A percentile compares a stretch with the other conserved stretches of the same genome.
Evolutionary conservation across 2,888 invertebrate genomes (phyloP).

Genomic region (Dioctria rufipes): DNA sequence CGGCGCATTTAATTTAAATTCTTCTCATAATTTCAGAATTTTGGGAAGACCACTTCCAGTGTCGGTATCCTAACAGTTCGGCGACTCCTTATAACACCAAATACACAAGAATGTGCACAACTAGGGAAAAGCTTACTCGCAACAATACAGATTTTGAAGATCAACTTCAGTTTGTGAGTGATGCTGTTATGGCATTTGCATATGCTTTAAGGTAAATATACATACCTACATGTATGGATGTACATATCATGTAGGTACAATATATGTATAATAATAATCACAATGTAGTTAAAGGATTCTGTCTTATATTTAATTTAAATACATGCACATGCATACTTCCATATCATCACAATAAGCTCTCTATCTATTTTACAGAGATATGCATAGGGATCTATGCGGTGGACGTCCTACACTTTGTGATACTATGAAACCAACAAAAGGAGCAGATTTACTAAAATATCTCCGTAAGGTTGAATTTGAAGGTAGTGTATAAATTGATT

Average conservation of each 20-base stretch:
- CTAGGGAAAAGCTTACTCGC: constrained; percentile 80
- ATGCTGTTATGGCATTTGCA: constrained; percentile 96
- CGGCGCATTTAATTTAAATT: neutral
- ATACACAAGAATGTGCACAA: constrained; percentile 81
- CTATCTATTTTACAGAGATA: constrained; percentile 76
- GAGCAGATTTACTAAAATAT: constrained; percentile 86
- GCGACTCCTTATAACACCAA: constrained; percentile 87
- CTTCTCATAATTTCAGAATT: constrained; percentile 77
- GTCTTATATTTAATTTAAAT: neutral
- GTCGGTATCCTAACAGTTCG: constrained; percentile 86
- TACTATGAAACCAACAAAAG: constrained; percentile 91
- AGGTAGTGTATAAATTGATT: constrained; percentile 75
- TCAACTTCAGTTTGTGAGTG: constrained; percentile 96
- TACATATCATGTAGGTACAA: too few species aligned
- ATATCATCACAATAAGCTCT: neutral
- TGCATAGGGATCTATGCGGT: constrained; percentile 87
- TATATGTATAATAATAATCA: too few species aligned
- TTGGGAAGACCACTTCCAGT: constrained; percentile 95
- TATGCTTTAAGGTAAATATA: constrained; percentile 82
- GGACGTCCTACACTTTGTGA: constrained; percentile 85
- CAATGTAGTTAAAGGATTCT: too few species aligned
- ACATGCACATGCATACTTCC: neutral
- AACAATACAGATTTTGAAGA: constrained; percentile 90
- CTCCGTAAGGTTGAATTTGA: constrained; percentile 88
- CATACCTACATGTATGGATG: neutral